Evolutionary conservation across 2,113 vertebrate genomes (phyloP).

Genomic region (Cairina moschata): DNA sequence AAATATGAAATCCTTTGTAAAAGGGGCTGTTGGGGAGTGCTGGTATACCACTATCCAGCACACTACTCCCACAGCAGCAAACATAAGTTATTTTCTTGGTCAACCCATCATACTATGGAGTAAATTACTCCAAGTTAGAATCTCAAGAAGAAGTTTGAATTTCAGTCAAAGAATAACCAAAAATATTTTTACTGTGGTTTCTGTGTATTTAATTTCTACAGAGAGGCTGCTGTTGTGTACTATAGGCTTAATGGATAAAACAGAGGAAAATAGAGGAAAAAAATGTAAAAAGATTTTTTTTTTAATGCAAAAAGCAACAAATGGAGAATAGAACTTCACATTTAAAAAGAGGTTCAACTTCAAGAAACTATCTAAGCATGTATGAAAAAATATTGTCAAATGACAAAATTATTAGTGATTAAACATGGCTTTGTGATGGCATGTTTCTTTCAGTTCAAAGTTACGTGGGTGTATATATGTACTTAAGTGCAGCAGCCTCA

Average conservation of each 20-base stretch:
- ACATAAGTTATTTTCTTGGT: neutral
- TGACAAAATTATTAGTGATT: neutral
- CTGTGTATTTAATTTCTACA: neutral
- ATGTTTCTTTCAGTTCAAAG: neutral
- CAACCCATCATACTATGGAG: neutral
- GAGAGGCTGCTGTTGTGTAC: neutral
- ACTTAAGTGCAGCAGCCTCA: neutral
- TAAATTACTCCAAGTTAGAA: neutral
- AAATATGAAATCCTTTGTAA: slow-evolving; percentile 22
- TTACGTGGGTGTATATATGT: neutral
- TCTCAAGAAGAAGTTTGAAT: neutral
- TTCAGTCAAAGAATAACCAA: neutral
- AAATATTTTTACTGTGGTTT: neutral
- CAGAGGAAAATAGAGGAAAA: neutral
- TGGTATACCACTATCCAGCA: neutral
- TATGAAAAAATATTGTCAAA: neutral
- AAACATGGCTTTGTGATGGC: slow-evolving; percentile 1
- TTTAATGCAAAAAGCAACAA: neutral
- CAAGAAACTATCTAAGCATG: neutral
- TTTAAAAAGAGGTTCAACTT: neutral
- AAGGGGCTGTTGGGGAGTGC: neutral
- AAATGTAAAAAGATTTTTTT: neutral
- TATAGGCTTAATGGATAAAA: neutral
- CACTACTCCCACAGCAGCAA: neutral
- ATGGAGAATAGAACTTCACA: neutral